These are phyloP conservation scores for Syngnathus scovelli DNA, from an alignment of 2,113 vertebrate genomes.

Conservation along the genomic window DNA sequence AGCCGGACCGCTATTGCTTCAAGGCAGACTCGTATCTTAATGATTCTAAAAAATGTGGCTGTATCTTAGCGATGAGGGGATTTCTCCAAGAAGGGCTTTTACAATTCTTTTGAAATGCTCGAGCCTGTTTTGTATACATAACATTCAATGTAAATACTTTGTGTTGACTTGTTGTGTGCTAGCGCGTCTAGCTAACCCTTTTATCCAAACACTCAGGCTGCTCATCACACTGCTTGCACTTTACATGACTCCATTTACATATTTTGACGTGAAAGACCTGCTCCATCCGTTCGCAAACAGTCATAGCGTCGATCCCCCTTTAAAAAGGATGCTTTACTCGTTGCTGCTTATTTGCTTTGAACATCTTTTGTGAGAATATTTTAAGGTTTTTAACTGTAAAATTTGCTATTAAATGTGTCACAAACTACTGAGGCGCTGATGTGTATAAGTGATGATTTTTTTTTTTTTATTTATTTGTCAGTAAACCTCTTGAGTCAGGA, in stretches of 20 bases:
- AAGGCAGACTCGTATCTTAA: slow-evolving; percentile 2
- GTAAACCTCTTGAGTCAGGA: background rate
- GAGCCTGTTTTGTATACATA: background rate
- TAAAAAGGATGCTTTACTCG: slow-evolving; percentile 7
- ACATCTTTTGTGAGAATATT: background rate
- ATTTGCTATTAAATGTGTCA: background rate
- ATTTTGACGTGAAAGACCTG: background rate
- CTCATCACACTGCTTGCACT: slow-evolving; percentile 33
- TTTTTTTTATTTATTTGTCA: background rate
- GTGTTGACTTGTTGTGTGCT: slow-evolving; percentile 15
- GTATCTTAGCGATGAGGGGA: background rate
- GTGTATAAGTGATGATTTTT: background rate
- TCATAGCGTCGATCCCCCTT: slow-evolving; percentile 19
- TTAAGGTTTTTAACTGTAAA: background rate
- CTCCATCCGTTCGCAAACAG: background rate
- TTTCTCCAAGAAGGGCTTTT: slow-evolving; percentile 38
- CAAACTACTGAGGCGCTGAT: background rate
- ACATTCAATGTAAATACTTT: background rate
- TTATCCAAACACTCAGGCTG: slow-evolving; percentile 8
- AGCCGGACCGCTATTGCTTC: background rate
- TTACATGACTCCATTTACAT: slow-evolving; percentile 4
- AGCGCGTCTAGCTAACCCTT: slow-evolving; percentile 13
- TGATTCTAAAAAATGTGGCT: background rate
- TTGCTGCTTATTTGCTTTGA: slow-evolving; percentile 22
- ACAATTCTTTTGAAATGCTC: slow-evolving; percentile 20